Evolutionary conservation across 2,113 vertebrate species (phyloP), one percentile per base, ranked within the genome.

Genomic region (Corapipo altera): DNA sequence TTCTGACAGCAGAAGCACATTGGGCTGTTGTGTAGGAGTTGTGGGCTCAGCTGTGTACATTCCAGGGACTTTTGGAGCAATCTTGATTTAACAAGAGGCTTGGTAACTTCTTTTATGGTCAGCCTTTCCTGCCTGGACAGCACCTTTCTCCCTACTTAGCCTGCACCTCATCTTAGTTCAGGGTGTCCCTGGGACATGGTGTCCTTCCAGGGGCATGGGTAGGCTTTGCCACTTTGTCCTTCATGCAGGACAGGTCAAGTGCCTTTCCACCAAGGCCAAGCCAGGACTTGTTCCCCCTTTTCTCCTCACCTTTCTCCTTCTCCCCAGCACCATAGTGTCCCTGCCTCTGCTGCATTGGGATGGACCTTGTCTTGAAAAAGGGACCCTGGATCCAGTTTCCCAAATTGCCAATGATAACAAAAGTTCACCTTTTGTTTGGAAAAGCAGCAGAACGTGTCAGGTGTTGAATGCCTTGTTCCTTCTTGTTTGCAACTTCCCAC

Each of bases 281-380:
- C 13, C 51, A 80, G 46, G 32, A 61, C 9, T 46, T 2, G 0
- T 32, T 64, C 78, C 46, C 37, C 5, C 5, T 59, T 81, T 85
- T 67, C 57, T 91, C 41, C 39, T 13, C 2, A 2, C 57, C 88
- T 23, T 75, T 61, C 44, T 65, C 23, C 41, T 78, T 9, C 0
- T 0, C 11, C 23, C 35, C 27, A 70, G 71, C 2, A 2, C 52
- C n/a, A 1, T 6, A 19, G 10, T 77, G 23, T 15, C 37, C 16
- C 59, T 54, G 77, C 27, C 44, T 79, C 41, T 62, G 20, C 35
- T 65, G 20, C 51, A 6, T 6, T 62, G n/a, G 93, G 21, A 35
- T 59, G 55, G 23, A 32, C 54, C 54, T 91, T 88, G 11, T 72
- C 54, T 58, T 92, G 69, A 37, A 76, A 79, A 92, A 12, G 11